Conservation (phyloP, 1,140 invertebrate species). For the Brachystomella parvula region DNA sequence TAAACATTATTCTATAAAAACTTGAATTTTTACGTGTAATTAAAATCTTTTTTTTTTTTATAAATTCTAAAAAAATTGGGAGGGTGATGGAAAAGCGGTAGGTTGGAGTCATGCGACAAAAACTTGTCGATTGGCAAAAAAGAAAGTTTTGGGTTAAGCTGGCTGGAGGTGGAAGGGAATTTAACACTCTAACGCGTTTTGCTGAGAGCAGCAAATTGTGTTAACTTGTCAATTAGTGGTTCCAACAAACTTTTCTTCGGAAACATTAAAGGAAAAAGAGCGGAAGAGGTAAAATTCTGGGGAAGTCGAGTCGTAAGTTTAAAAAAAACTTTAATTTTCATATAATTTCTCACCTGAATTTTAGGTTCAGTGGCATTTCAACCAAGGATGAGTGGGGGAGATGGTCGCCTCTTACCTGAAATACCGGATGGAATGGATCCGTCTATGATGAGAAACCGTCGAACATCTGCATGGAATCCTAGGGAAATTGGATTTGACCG, state of each 20-base stretch:
- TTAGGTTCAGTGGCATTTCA: constrained; percentile 34
- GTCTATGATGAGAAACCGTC: constrained; percentile 33
- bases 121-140: too few relatives aligned
- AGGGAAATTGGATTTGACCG: constrained; percentile 36
- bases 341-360: constrained; percentile 16
- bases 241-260: too few relatives aligned
- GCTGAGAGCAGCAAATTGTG: background rate
- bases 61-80: background rate
- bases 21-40: too few relatives aligned
- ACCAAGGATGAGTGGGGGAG: too few relatives aligned
- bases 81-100: background rate
- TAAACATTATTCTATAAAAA: too few relatives aligned
- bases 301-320: too few relatives aligned
- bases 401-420: constrained; percentile 35
- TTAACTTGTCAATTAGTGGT: constrained; percentile 1
- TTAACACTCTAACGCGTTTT: background rate
- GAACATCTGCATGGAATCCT: constrained; percentile 36
- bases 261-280: background rate
- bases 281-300: too few relatives aligned
- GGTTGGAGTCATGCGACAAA: too few relatives aligned
- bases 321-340: too few relatives aligned
- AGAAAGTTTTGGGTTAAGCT: too few relatives aligned
- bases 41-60: too few relatives aligned
- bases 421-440: constrained; percentile 33
- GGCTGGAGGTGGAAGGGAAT: background rate